Base-by-base conservation (phyloP, 2,888 invertebrate species). In the Portevinia maculata region DNA sequence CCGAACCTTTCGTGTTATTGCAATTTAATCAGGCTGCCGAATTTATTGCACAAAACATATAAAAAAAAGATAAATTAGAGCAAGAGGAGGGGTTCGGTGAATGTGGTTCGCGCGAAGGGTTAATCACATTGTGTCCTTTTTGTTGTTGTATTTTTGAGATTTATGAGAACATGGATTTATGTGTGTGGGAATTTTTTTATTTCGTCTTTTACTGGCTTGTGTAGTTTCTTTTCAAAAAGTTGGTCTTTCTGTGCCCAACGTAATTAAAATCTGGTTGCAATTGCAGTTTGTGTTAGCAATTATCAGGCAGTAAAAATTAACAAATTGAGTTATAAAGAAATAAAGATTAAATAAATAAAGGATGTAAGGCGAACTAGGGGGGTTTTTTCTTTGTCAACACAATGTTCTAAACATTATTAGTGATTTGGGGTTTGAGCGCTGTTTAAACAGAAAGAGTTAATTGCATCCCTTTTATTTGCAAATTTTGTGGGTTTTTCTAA, bases 241-340 rank as follows among this genome's bases (percentile, higher is more conserved):
- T 11, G 8, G 52, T 28, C 37, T 8, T 13, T 60, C 62, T 64
- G 32, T 24, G 37, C 28, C 57, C 8, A 8, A 39, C 17, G 39
- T 30, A 83, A 78, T 73, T 67, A 83, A 83, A 53, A 21, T 55
- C 55, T 67, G 7, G 34, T 52, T 39, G 39, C 76, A 81, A 65
- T 32, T 39, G 64, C 37, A 48, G 75, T 64, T 57, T 28, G 28
- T 32, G 50, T 67, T 62, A 30, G 24, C 34, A 67, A 78, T 83
- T 78, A 78, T n/a, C 71, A 73, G 55, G 39, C 48, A 67, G 50
- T 78, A 57, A 83, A 39, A 67, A 64, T 78, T 71, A 46, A 78
- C 78, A 83, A 78, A 83, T 83, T 83, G 83, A 67, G 71, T 71
- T 78, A 50, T 78, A 21, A 78, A 71, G n/a, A n/a, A n/a, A n/a